Percentiles rank a stretch among this genome's conserved stretches.
Evolutionary conservation across 2,797 vertebrate species (phyloP).

Genomic region (Alauda arvensis): DNA sequence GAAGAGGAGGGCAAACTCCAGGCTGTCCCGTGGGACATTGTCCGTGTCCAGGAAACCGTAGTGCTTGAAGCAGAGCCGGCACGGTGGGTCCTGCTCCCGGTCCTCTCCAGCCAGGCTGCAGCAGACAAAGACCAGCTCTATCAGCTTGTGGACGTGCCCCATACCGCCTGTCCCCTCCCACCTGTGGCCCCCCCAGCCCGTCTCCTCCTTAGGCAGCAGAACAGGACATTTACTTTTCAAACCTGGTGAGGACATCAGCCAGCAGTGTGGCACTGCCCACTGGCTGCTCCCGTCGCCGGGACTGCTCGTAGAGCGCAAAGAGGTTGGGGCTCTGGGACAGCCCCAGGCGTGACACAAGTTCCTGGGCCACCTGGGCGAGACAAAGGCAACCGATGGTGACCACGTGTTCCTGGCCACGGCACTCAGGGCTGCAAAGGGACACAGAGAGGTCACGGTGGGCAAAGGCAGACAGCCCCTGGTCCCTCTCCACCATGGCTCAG

Average conservation of each 20-base stretch:
- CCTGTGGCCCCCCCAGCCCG: background rate
- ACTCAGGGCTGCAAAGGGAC: slow-evolving; percentile 58
- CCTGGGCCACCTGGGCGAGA: slow-evolving; percentile 82
- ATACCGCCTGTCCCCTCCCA: rapidly evolving
- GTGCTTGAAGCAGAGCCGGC: slow-evolving; percentile 89
- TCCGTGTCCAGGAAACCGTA: slow-evolving; percentile 89
- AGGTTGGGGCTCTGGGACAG: slow-evolving; percentile 88
- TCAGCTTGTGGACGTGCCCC: background rate
- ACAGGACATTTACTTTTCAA: slow-evolving; percentile 79
- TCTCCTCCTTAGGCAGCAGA: background rate
- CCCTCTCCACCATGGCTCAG: background rate
- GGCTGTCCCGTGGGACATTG: slow-evolving; percentile 82
- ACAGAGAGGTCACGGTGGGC: background rate
- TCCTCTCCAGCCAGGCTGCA: slow-evolving; percentile 81
- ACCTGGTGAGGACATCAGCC: slow-evolving; percentile 92
- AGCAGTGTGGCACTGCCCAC: slow-evolving; percentile 81
- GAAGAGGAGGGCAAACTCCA: slow-evolving; percentile 90
- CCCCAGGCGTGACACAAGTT: slow-evolving; percentile 85
- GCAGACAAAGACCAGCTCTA: background rate
- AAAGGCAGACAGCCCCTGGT: background rate
- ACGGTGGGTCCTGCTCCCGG: slow-evolving; percentile 73
- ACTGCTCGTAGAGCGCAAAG: slow-evolving; percentile 90
- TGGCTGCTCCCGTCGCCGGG: slow-evolving; percentile 82
- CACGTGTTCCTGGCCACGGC: background rate
- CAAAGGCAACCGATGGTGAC: slow-evolving; percentile 28